phyloP scores from a whole-genome alignment of 30 jellyfish, hydroid and myxozoan species.

The Catostylus mosaicus region DNA sequence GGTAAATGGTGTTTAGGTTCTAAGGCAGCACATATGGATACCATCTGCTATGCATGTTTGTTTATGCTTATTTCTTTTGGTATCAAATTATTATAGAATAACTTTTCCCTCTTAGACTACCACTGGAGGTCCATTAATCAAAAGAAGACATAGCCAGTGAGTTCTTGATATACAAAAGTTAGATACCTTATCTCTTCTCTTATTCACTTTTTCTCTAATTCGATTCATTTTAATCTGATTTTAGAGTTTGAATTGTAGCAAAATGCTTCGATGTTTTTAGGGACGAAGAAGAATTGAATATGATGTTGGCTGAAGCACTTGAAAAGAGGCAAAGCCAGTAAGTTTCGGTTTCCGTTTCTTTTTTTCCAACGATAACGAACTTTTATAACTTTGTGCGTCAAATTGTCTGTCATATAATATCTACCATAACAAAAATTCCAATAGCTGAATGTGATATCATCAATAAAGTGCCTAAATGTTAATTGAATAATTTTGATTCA shows the following conservation, averaged over 20 bases:
- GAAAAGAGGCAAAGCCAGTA: constrained; percentile 74
- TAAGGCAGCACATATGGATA: too few species aligned
- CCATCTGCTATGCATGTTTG: too few species aligned
- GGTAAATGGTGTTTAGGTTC: too few species aligned
- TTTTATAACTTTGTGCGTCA: too few species aligned
- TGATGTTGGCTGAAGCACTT: constrained; percentile 81
- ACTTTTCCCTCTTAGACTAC: constrained; percentile 45
- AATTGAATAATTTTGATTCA: too few species aligned
- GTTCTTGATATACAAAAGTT: neutral
- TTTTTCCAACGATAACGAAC: neutral
- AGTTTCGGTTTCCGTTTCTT: constrained; percentile 7
- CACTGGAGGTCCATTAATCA: constrained; percentile 67
- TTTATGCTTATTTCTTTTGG: too few species aligned
- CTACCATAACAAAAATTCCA: too few species aligned
- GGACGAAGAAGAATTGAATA: constrained; percentile 71
- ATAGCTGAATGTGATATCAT: too few species aligned
- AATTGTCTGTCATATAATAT: too few species aligned
- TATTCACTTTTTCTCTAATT: neutral
- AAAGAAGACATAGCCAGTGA: constrained; percentile 50
- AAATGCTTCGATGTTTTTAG: constrained; percentile 43
- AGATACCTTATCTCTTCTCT: neutral
- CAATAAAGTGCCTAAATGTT: too few species aligned
- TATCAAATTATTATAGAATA: too few species aligned
- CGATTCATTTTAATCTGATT: neutral
- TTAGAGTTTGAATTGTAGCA: too few species aligned